Conservation (phyloP, 2,888 invertebrate species). For the Cephonodes hylas region DNA sequence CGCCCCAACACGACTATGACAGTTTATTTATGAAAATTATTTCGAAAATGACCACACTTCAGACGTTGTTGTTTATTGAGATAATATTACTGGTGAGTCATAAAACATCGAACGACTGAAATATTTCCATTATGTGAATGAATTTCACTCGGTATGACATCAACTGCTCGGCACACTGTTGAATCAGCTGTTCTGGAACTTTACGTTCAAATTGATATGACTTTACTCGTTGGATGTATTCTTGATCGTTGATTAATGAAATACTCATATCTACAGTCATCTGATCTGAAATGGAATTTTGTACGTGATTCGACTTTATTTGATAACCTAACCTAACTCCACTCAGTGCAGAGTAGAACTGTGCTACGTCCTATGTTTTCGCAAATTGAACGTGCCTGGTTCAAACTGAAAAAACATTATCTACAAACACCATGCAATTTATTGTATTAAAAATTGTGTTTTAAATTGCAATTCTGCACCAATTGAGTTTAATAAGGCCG, state of each 20-base stretch:
- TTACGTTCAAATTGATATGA: not conserved
- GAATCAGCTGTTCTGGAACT: conserved; percentile 3
- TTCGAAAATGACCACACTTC: not conserved
- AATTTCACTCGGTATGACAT: not conserved
- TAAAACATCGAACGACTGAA: not conserved
- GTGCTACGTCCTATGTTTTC: too few relatives aligned
- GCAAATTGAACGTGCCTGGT: too few relatives aligned
- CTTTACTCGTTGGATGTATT: not conserved
- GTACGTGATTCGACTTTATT: too few relatives aligned
- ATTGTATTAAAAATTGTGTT: not conserved
- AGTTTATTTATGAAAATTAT: too few relatives aligned
- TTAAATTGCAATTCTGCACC: not conserved
- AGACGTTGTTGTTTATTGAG: too few relatives aligned
- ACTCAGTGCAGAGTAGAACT: too few relatives aligned
- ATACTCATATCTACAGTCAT: not conserved
- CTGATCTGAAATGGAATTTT: not conserved
- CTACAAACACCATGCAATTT: too few relatives aligned
- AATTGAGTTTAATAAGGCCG: not conserved
- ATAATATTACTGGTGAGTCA: too few relatives aligned
- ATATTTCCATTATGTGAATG: not conserved
- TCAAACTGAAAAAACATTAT: too few relatives aligned
- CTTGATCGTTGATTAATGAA: not conserved
- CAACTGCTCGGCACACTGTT: not conserved
- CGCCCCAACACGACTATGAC: too few relatives aligned
- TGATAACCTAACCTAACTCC: too few relatives aligned